These are phyloP conservation scores for Limnephilus rhombicus DNA, from an alignment of 2,888 invertebrate species.

Conservation along the genomic window DNA sequence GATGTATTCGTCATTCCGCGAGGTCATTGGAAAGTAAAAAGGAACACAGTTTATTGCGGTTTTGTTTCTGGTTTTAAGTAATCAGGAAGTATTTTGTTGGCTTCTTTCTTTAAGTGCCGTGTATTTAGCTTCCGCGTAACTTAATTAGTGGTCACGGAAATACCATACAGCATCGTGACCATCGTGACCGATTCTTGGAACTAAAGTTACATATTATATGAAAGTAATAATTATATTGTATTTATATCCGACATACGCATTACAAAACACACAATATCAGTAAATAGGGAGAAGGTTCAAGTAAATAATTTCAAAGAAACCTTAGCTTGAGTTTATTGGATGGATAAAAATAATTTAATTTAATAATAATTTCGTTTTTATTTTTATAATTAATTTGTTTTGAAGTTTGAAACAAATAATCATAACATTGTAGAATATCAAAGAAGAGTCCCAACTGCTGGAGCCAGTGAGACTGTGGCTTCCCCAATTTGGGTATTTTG, in stretches of 20 bases:
- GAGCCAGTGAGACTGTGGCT: too few species aligned
- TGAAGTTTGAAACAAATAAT: too few species aligned
- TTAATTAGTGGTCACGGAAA: background rate
- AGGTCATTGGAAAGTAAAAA: constrained; percentile 39
- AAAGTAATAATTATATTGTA: background rate
- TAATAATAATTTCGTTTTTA: too few species aligned
- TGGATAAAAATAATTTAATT: too few species aligned
- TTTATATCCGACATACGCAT: background rate
- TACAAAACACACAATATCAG: too few species aligned
- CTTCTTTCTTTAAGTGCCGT: background rate
- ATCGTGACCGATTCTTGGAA: background rate
- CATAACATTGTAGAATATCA: too few species aligned
- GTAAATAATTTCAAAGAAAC: background rate
- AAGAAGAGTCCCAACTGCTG: too few species aligned
- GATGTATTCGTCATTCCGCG: background rate
- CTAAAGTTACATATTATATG: background rate
- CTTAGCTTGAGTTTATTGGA: too few species aligned
- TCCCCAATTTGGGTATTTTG: too few species aligned
- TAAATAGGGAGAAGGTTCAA: background rate
- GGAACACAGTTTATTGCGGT: background rate
- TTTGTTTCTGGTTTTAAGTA: background rate
- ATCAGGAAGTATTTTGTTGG: background rate
- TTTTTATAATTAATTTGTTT: too few species aligned
- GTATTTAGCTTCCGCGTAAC: background rate
- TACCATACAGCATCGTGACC: background rate